These are phyloP conservation scores for Geococcyx californianus DNA, from an alignment of 2,113 vertebrate species.

Conservation along the genomic window DNA sequence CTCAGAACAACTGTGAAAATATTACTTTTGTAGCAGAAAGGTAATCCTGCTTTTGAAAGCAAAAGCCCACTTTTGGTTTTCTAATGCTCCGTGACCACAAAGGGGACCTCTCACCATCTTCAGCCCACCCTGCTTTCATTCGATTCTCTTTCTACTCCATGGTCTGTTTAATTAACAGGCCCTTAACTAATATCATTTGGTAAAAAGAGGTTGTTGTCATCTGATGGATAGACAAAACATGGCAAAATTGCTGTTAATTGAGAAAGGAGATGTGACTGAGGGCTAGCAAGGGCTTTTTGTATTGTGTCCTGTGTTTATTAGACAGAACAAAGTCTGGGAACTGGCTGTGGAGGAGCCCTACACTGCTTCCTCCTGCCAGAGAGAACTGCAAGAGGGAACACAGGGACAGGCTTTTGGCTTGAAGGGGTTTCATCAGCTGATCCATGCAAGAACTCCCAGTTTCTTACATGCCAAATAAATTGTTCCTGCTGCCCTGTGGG, in stretches of 20 bases:
- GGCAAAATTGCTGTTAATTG: background rate
- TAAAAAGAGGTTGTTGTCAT: background rate
- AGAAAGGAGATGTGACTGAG: background rate
- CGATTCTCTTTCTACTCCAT: background rate
- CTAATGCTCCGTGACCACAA: background rate
- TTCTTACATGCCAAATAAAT: rapidly evolving
- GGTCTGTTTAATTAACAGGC: background rate
- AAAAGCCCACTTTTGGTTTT: background rate
- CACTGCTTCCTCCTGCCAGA: rapidly evolving
- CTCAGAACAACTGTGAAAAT: background rate
- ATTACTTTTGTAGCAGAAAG: background rate
- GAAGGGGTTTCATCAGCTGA: background rate
- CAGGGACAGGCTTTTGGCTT: background rate
- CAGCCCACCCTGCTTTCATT: background rate
- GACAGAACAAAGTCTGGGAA: background rate
- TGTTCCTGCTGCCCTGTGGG: background rate
- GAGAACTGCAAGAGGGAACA: background rate
- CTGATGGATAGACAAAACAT: background rate
- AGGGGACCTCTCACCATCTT: background rate
- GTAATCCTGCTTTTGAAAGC: background rate
- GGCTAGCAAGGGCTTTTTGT: background rate
- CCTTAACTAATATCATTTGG: background rate
- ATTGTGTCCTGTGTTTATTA: rapidly evolving
- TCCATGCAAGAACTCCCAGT: rapidly evolving
- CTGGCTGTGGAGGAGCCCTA: background rate